Base-by-base conservation (phyloP, 2,888 invertebrate genomes). In the Acronicta leporina region DNA sequence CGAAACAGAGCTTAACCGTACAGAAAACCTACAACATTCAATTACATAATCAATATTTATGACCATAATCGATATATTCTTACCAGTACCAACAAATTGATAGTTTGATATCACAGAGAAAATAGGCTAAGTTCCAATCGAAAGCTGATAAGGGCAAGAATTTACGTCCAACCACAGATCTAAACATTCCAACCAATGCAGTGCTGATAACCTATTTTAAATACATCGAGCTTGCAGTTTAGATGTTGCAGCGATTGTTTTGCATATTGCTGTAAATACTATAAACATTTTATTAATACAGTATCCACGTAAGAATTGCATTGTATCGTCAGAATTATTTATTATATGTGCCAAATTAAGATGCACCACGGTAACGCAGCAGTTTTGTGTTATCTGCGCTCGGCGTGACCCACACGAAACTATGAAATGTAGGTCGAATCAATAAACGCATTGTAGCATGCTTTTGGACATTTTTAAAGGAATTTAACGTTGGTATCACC, bases 381-480 rank as follows among this genome's bases (percentile, higher is more conserved):
- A 66, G 72, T 66, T 53, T 58, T 52, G 69, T 56, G 82, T 68
- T 75, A 80, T 83, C 83, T 79, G 69, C 59, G 79, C 71, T 62
- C 48, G 55, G 68, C 73, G 71, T 71, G 77, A 77, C 77, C 80
- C 77, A 63, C 68, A 73, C 80, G 66, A 77, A 77, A 76, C 78
- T 66, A 67, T 59, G 70, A 65, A 80, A 85, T 79, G 70, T 84
- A 75, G 84, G 85, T 82, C 85, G 73, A 80, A 84, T 85, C 84
- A 84, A 84, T 85, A 85, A 83, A 81, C 77, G 77, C 78, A 82
- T 69, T 68, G 68, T 65, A 65, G 68, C 65, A 68, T 60, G 67
- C 60, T 72, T 76, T 70, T 69, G 62, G 69, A 56, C 69, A 72
- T 70, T 74, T 72, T 73, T 56, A 60, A 61, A 72, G 69, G 46